A percentile compares a stretch with the other conserved stretches of the same genome.
Evolutionary conservation across 2,797 vertebrate species (phyloP).

Genomic region (Poeciliopsis gracilis): DNA sequence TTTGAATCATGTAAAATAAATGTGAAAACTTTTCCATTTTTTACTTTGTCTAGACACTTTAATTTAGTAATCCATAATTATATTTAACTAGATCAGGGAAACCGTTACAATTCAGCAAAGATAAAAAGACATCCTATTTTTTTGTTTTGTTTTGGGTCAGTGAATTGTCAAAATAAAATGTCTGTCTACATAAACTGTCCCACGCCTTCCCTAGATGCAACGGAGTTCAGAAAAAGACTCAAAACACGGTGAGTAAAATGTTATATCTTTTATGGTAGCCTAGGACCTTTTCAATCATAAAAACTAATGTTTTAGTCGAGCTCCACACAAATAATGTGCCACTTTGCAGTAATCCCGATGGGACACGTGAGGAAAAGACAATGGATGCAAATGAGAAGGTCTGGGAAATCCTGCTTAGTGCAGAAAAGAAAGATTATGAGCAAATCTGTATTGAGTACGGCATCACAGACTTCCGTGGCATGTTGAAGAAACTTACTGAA

Average conservation of each 20-base stretch:
- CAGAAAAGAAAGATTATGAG: slow-evolving; percentile 92
- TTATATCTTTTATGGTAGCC: too few relatives aligned
- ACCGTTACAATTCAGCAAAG: background rate
- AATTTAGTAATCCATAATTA: background rate
- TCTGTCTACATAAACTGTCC: background rate
- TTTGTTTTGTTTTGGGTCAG: background rate
- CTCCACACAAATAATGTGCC: background rate
- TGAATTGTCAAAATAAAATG: background rate
- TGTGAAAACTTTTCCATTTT: background rate
- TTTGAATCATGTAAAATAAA: background rate
- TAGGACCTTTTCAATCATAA: background rate
- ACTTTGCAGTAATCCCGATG: slow-evolving; percentile 62
- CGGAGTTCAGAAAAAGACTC: slow-evolving; percentile 81
- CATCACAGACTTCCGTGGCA: slow-evolving; percentile 88
- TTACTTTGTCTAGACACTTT: background rate
- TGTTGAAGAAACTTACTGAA: slow-evolving; percentile 87
- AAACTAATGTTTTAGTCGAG: background rate
- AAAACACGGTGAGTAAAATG: slow-evolving; percentile 83
- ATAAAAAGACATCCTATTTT: background rate
- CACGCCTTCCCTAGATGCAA: slow-evolving; percentile 54
- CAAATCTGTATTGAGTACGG: slow-evolving; percentile 85
- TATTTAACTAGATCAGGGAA: background rate
- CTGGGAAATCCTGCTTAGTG: slow-evolving; percentile 89
- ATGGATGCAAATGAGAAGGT: slow-evolving; percentile 80
- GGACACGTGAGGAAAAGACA: slow-evolving; percentile 64